Percentiles rank a stretch among this genome's conserved stretches.
Evolutionary conservation across 2,113 vertebrate species (phyloP).

Genomic region (Alethe castanea): DNA sequence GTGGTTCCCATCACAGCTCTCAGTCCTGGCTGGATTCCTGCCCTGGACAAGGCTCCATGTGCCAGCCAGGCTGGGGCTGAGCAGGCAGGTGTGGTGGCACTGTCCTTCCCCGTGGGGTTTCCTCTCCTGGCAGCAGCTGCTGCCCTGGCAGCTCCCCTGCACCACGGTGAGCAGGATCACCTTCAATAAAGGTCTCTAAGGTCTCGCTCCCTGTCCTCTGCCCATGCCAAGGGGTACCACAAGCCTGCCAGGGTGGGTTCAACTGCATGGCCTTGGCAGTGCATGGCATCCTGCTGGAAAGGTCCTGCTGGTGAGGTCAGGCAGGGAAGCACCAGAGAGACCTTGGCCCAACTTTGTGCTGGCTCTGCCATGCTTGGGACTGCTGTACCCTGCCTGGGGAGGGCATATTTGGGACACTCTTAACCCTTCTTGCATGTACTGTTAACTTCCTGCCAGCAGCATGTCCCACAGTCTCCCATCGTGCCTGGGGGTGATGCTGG

Average conservation of each 20-base stretch:
- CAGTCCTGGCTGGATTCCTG: not conserved
- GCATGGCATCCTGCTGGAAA: accelerated
- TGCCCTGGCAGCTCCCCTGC: not conserved
- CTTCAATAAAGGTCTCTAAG: not conserved
- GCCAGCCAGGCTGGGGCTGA: not conserved
- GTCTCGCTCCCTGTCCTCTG: not conserved
- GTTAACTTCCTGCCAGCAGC: not conserved
- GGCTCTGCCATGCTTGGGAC: not conserved
- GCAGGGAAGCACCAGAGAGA: not conserved
- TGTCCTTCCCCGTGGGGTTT: accelerated
- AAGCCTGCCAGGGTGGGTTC: not conserved
- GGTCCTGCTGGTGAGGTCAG: not conserved
- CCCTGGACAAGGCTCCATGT: accelerated
- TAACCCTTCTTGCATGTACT: accelerated
- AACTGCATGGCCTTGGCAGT: not conserved
- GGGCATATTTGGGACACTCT: not conserved
- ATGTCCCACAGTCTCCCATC: accelerated
- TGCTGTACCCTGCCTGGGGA: not conserved
- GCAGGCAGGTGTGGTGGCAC: not conserved
- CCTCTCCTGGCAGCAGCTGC: not conserved
- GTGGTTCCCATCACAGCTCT: not conserved
- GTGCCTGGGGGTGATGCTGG: not conserved
- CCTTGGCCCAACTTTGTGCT: not conserved
- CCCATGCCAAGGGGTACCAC: accelerated
- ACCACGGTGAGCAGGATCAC: accelerated